Evolutionary conservation across 2,113 vertebrate species (phyloP).

Genomic region (Micromys minutus): DNA sequence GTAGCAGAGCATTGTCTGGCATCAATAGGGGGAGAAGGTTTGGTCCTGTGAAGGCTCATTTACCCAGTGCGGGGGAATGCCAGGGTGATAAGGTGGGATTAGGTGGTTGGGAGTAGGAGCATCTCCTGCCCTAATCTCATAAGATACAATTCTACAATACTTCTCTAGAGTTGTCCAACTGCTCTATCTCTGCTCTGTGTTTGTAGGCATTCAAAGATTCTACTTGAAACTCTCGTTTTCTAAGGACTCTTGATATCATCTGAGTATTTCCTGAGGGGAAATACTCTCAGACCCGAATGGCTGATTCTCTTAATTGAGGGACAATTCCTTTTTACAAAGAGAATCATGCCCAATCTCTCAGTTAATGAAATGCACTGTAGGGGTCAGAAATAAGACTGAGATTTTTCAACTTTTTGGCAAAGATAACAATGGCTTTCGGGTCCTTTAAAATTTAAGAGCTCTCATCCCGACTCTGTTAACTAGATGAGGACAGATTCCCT

Average conservation of each 20-base stretch:
- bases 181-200: conserved; percentile 50
- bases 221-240: conserved; percentile 75
- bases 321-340: conserved; percentile 51
- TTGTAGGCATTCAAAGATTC: conserved; percentile 66
- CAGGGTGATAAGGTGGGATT: no score
- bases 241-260: conserved; percentile 66
- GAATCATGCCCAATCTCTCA: conserved; percentile 26
- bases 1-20: no score
- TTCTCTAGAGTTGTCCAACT: conserved; percentile 60
- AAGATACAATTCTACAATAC: conserved; percentile 1
- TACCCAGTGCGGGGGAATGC: no score
- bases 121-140: not conserved
- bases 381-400: conserved; percentile 54
- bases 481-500: conserved; percentile 64
- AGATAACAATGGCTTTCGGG: conserved; percentile 71
- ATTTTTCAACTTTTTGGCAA: conserved; percentile 70
- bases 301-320: conserved; percentile 69
- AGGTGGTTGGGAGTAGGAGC: no score
- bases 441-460: conserved; percentile 76
- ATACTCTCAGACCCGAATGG: conserved; percentile 25
- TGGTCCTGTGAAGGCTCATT: no score
- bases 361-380: conserved; percentile 42
- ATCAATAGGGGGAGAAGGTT: no score
- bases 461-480: conserved; percentile 60
- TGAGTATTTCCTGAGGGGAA: conserved; percentile 37